Base-by-base conservation (phyloP, 2,113 vertebrate genomes). In the Leptobrachium leishanense region DNA sequence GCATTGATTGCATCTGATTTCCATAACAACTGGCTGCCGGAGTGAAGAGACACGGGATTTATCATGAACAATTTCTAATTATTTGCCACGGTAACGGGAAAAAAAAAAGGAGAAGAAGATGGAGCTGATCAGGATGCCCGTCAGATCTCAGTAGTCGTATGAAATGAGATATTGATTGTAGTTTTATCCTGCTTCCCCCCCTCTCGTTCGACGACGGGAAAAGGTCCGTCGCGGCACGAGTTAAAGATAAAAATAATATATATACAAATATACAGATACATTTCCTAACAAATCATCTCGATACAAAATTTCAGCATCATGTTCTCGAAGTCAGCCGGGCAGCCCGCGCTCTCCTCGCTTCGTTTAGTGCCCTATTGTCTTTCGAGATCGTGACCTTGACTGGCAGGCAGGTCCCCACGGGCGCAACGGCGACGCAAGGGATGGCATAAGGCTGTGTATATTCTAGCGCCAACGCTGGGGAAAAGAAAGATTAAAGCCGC, bases 361-460 rank as follows among this genome's bases (percentile, higher is more conserved):
- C 11, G 31, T 69, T 69, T 40, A n/a, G 57, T 2, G 57, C 39
- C 77, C 62, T 67, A 39, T 5, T 68, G 55, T 46, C 41, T 41
- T 67, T 6, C 44, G 82, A 84, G 72, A 10, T 83, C 81, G 83
- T 89, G 85, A 87, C 85, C 86, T 86, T 85, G 81, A 84, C n/a
- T 84, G 83, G 82, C 71, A 80, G 82, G 79, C 74, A 76, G 77
- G 86, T 84, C 41, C 85, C 75, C 20, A 84, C n/a, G n/a, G 86
- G 72, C 82, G 81, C 86, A 85, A 83, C 88, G 87, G 86, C 76
- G 82, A 80, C 31, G 81, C 65, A 59, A 84, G 83, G 82, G 83
- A 79, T 43, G 84, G 81, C 64, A 74, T 10, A 74, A 67, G 2
- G 8, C 40, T 90, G 79, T 82, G 70, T 72, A 79, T 83, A 83